Percentiles rank a stretch among this genome's conserved stretches.
phyloP scores from a whole-genome alignment of 2,797 vertebrate species.

The Salmo trutta region DNA sequence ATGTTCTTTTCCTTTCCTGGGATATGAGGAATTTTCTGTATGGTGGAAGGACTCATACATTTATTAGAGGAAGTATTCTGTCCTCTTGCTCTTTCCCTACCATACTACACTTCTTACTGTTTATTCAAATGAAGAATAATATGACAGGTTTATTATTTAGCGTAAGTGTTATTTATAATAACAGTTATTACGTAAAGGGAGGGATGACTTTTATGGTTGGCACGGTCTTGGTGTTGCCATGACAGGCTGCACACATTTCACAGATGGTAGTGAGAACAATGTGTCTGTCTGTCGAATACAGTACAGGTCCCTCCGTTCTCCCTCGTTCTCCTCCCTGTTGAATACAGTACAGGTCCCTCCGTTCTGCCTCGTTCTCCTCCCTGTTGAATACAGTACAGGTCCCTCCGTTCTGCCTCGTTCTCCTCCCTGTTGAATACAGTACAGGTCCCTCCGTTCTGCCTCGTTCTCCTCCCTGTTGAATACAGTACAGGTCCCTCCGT shows the following conservation, averaged over 20 bases:
- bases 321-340: too few species aligned
- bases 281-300: background rate
- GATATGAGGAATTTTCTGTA: constrained; percentile 57
- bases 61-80: constrained; percentile 10
- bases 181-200: constrained; percentile 37
- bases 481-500: too few species aligned
- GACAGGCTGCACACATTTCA: constrained; percentile 37
- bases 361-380: too few species aligned
- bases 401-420: too few species aligned
- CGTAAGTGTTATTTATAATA: constrained; percentile 37
- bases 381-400: too few species aligned
- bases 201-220: constrained; percentile 21
- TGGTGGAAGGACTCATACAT: background rate
- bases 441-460: too few species aligned
- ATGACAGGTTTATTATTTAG: constrained; percentile 17
- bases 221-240: constrained; percentile 27
- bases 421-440: too few species aligned
- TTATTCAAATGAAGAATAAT: background rate
- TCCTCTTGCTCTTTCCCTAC: background rate
- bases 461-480: too few species aligned
- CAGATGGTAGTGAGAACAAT: constrained; percentile 36
- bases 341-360: too few species aligned
- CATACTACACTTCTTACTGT: too few species aligned
- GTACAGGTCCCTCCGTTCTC: too few species aligned
- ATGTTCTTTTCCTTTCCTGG: constrained; percentile 73